These are phyloP conservation scores for Hycleus phaleratus DNA, from an alignment of 1,140 invertebrate genomes.

Conservation along the genomic window DNA sequence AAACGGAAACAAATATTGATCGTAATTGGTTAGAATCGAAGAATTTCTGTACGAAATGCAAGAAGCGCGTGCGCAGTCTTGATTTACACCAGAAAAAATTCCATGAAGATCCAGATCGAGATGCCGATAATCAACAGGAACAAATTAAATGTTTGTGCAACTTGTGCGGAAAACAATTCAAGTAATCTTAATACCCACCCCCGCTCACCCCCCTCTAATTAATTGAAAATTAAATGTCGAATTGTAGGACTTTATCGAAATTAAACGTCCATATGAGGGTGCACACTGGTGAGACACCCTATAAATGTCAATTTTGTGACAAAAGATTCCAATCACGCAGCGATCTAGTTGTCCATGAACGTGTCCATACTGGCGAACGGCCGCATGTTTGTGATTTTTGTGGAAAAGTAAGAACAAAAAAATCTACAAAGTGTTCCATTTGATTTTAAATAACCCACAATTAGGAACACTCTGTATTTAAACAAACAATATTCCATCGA, in stretches of 20 bases:
- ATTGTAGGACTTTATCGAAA: slow-evolving; percentile 11
- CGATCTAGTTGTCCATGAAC: slow-evolving; percentile 17
- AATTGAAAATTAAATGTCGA: too few species aligned
- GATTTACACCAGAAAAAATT: neutral
- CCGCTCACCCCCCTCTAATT: too few species aligned
- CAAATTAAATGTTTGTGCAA: slow-evolving; percentile 8
- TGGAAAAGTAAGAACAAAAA: slow-evolving; percentile 20
- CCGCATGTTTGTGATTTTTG: slow-evolving; percentile 37
- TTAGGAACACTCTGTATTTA: too few species aligned
- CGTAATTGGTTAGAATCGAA: neutral
- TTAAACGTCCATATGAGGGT: slow-evolving; percentile 39
- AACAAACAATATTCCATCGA: too few species aligned
- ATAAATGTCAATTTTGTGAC: slow-evolving; percentile 20
- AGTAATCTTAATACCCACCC: neutral
- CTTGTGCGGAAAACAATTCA: slow-evolving; percentile 21
- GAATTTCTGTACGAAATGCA: slow-evolving; percentile 11
- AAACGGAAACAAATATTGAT: neutral
- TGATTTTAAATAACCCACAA: too few species aligned
- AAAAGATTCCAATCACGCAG: slow-evolving; percentile 9
- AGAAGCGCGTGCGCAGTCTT: slow-evolving; percentile 10
- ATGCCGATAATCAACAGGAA: neutral
- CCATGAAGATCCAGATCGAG: neutral
- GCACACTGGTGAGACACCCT: slow-evolving; percentile 33
- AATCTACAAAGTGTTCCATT: too few species aligned
- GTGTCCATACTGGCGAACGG: slow-evolving; percentile 30